These are phyloP conservation scores for Acomys russatus DNA, from an alignment of 2,797 vertebrate species.

Conservation along the genomic window DNA sequence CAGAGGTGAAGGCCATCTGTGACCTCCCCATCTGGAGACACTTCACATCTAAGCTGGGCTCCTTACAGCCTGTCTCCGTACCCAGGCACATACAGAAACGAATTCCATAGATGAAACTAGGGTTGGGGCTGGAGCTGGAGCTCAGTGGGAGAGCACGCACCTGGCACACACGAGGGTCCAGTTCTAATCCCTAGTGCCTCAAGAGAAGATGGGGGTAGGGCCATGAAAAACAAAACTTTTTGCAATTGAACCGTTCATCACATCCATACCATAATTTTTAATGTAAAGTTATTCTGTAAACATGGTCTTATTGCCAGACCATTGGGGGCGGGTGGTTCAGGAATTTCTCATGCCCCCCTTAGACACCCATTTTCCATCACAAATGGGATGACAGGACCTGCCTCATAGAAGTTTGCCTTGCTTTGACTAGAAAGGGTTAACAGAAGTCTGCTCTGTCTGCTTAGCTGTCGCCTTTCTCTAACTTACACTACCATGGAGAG, in stretches of 20 bases:
- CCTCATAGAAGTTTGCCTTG: neutral
- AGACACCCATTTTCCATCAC: neutral
- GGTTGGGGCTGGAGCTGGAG: neutral
- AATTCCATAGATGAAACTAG: rapidly evolving
- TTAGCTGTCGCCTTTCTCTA: rapidly evolving
- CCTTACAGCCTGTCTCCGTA: rapidly evolving
- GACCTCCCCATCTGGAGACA: rapidly evolving
- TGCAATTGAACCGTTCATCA: neutral
- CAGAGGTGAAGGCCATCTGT: neutral
- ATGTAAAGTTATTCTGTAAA: neutral
- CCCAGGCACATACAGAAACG: rapidly evolving
- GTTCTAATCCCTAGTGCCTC: no score
- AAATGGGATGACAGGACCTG: neutral
- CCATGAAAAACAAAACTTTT: neutral
- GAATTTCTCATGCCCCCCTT: neutral
- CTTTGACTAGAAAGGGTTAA: neutral
- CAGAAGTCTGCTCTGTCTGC: neutral
- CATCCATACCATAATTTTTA: neutral
- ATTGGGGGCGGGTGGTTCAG: neutral
- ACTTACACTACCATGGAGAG: rapidly evolving
- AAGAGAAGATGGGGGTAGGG: no score
- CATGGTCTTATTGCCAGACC: neutral
- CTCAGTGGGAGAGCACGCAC: neutral
- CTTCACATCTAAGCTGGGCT: rapidly evolving
- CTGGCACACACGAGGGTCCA: neutral